phyloP scores from a whole-genome alignment of 2,888 invertebrate genomes.

The Candidula unifasciata region DNA sequence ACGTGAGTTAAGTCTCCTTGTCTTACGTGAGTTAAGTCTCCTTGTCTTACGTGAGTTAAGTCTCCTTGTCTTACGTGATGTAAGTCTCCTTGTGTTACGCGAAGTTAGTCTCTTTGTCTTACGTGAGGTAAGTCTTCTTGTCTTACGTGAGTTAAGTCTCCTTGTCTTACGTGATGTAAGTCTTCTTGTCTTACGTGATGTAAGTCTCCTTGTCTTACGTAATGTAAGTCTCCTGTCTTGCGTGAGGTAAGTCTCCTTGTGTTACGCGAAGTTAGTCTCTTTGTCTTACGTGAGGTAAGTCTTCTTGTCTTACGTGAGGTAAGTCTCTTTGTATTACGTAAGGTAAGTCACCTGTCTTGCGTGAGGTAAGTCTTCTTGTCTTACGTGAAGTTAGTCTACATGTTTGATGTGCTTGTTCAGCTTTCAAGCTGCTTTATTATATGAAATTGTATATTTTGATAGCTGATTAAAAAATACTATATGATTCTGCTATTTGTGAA shows the following conservation, averaged over 20 bases:
- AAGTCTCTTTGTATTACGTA: slow-evolving; percentile 54
- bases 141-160: not conserved
- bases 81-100: not conserved
- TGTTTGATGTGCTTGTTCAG: not conserved
- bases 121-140: not conserved
- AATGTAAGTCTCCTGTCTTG: too few species aligned
- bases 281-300: slow-evolving; percentile 56
- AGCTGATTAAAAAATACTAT: too few species aligned
- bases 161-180: too few species aligned
- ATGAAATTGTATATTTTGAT: too few species aligned
- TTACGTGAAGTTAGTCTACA: not conserved
- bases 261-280: too few species aligned
- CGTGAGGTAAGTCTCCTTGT: too few species aligned
- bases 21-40: not conserved
- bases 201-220: too few species aligned
- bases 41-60: slow-evolving; percentile 15
- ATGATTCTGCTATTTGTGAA: too few species aligned
- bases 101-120: not conserved
- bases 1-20: slow-evolving; percentile 61
- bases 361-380: not conserved
- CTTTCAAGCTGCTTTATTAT: slow-evolving; percentile 60
- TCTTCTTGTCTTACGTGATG: too few species aligned
- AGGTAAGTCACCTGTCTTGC: not conserved
- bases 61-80: not conserved
- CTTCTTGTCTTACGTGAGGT: slow-evolving; percentile 64